phyloP scores from a whole-genome alignment of 2,113 vertebrate genomes.

The Oxyruncus cristatus region DNA sequence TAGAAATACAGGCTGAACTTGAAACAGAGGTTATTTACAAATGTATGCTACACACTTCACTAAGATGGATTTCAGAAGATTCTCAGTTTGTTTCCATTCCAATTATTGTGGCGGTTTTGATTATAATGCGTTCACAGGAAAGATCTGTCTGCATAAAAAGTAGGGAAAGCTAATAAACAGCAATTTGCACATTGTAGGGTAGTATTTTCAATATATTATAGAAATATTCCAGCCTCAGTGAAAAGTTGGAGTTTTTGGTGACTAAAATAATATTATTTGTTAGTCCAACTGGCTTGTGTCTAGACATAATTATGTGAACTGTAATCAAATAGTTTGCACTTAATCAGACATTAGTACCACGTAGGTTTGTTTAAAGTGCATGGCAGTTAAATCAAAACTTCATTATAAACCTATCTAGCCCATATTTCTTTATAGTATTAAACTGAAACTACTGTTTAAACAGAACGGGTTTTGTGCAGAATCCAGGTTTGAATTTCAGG shows the following conservation, averaged over 20 bases:
- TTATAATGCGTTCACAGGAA: not conserved
- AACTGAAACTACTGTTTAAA: not conserved
- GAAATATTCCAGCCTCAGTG: not conserved
- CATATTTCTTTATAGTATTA: not conserved
- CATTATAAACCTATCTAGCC: not conserved
- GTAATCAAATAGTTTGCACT: not conserved
- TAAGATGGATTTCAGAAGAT: not conserved
- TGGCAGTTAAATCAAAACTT: not conserved
- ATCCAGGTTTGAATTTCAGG: not conserved
- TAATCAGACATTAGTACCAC: not conserved
- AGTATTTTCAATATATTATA: not conserved
- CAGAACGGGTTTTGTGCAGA: not conserved
- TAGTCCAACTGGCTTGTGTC: not conserved
- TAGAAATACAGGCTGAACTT: not conserved
- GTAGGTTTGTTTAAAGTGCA: not conserved
- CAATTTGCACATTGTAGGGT: not conserved
- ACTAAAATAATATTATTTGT: not conserved
- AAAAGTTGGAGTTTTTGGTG: not conserved
- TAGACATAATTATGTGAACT: not conserved
- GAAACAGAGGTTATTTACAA: not conserved
- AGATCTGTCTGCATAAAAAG: not conserved
- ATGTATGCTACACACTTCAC: not conserved
- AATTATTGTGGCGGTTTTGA: not conserved
- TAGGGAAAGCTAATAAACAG: not conserved
- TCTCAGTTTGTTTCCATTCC: not conserved